A percentile compares a stretch with the other conserved stretches of the same genome.
These are phyloP conservation scores for Sapajus apella DNA, from an alignment of 2,113 vertebrate genomes.

Conservation along the genomic window DNA sequence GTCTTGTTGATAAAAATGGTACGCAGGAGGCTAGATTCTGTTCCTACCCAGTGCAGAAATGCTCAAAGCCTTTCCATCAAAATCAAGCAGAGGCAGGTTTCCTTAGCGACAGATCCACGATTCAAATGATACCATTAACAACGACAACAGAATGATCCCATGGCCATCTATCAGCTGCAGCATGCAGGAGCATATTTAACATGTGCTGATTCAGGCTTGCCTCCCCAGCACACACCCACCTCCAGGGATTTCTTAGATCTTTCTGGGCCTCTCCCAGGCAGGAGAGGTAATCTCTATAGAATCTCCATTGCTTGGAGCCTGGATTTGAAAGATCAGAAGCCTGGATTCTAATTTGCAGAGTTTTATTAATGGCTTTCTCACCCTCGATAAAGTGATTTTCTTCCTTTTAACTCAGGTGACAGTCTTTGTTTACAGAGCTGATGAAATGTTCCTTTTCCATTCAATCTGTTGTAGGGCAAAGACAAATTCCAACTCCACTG, in stretches of 20 bases:
- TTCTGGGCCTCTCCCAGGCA: neutral
- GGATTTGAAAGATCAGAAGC: neutral
- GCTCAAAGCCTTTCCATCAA: neutral
- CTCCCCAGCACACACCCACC: rapidly evolving
- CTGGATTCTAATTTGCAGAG: neutral
- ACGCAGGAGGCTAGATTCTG: rapidly evolving
- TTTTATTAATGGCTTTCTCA: constrained; percentile 73
- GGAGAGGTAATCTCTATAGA: rapidly evolving
- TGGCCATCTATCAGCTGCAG: rapidly evolving
- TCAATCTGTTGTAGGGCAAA: constrained; percentile 45
- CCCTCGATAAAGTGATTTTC: neutral
- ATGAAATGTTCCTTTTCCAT: neutral
- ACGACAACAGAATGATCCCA: neutral
- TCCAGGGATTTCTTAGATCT: neutral
- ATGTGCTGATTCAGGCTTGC: rapidly evolving
- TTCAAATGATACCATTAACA: neutral
- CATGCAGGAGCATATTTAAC: neutral
- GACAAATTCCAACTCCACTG: neutral
- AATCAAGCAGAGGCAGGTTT: neutral
- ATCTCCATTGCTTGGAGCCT: neutral
- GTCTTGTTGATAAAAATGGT: neutral
- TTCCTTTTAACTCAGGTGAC: neutral
- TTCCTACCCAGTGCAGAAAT: rapidly evolving
- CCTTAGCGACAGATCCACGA: neutral
- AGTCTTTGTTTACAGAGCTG: neutral